Evolutionary conservation across 2,888 invertebrate genomes (phyloP).

Genomic region (Sesia apiformis): DNA sequence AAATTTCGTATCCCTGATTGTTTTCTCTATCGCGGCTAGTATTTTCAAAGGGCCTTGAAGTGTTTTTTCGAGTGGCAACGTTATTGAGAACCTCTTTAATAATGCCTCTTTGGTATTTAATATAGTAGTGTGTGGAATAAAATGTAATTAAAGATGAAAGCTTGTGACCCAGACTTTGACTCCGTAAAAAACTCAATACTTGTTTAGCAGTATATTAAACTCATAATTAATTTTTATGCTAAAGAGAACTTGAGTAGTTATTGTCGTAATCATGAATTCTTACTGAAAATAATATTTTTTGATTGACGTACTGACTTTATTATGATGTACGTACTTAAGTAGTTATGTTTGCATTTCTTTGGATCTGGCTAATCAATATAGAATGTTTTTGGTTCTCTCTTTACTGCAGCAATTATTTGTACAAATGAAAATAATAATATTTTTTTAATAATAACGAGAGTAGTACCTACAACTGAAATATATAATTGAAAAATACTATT

Average conservation of each 20-base stretch:
- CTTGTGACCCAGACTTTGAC: conserved; percentile 28
- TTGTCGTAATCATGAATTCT: background rate
- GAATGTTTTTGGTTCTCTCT: too few relatives aligned
- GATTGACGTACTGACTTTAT: too few relatives aligned
- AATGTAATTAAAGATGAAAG: conserved; percentile 30
- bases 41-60: conserved; percentile 40
- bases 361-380: too few relatives aligned
- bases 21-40: conserved; percentile 52
- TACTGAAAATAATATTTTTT: too few relatives aligned
- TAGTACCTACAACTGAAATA: too few relatives aligned
- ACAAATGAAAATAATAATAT: too few relatives aligned
- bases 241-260: background rate
- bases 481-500: too few relatives aligned
- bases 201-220: conserved; percentile 1
- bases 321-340: too few relatives aligned
- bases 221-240: conserved; percentile 6
- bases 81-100: conserved; percentile 50
- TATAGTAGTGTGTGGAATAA: conserved; percentile 25
- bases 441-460: too few relatives aligned
- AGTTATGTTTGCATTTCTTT: too few relatives aligned
- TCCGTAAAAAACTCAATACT: conserved; percentile 7
- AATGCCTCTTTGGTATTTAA: conserved; percentile 15
- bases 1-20: conserved; percentile 40
- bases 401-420: too few relatives aligned
- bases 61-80: conserved; percentile 50